Base-by-base conservation (phyloP, 2,888 invertebrate genomes). In the Chirona hameri region DNA sequence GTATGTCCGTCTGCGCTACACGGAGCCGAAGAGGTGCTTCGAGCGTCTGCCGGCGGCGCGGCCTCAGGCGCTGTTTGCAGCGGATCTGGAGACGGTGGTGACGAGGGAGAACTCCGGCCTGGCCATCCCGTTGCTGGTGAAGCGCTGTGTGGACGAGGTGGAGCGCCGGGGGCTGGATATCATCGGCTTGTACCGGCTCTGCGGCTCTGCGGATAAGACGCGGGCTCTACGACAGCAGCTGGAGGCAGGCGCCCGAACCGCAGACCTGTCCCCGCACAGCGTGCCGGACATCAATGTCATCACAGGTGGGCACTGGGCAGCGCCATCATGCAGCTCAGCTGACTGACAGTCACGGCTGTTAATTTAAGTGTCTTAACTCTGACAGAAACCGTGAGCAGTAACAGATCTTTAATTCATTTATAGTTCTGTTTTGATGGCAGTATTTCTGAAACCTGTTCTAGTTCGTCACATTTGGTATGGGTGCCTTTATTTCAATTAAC, bases 201-300 rank as follows among this genome's bases (percentile, higher is more conserved):
- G 99, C 87, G 99, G 99, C 0, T 98, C 99, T 1, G 97, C 98
- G 31, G 96, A 97, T 85, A 96, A 99, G 88, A 99, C 99, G 90
- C 93, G 96, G 84, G 94, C 97, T 87, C 90, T 99, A 21, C 91
- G 97, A 82, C 96, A 96, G 87, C 95, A 95, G 18, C 96, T 98
- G 87, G 97, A 97, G 88, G 90, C 94, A 81, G 95, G 97, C 87
- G 94, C 97, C 48, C 91, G 95, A 85, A 93, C 94, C 27, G 98
- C 98, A 65, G 98, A 99, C 89, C 90, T 99, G 85, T 94, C 95
- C 80, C 95, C 97, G 0, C 98, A 98, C 88, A 96, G 97, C 87
- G 98, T 99, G 86, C 99, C 99, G 81, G 99, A 99, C 88, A 98
- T 99, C 87, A 99, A 99, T 89, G 98, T 99, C 85, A 96, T 99